Base-by-base conservation (phyloP, 2,888 invertebrate species). In the Gymnoscelis rufifasciata region DNA sequence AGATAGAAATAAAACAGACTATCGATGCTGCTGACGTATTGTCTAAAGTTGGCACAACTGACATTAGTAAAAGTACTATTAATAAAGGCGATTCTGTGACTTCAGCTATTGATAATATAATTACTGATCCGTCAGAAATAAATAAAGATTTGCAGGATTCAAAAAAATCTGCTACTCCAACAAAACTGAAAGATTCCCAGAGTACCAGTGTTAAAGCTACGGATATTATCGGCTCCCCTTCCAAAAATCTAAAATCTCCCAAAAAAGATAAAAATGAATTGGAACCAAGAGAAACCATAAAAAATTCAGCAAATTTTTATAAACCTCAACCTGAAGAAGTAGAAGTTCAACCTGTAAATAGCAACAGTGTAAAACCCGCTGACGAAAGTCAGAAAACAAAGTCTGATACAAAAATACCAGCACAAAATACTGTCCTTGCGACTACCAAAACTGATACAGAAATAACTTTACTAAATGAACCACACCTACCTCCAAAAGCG, bases 401-500 rank as follows among this genome's bases (percentile, higher is more conserved):
- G n/a, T n/a, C n/a, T n/a, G n/a, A n/a, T n/a, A n/a, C n/a, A n/a
- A n/a, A n/a, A n/a, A n/a, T n/a, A n/a, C n/a, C n/a, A n/a, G n/a
- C 19, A 19, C 19, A 19, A 19, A 3, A 5, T 19, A 3, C 5
- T 3, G 19, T 3, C 8, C 12, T 13, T 35, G 13, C 38, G 13
- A 37, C 12, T 23, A 36, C 45, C 13, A 19, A 38, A 6, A 41
- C 29, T 11, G 43, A 60, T 7, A 52, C 66, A 33, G 68, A 80
- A 63, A 83, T 83, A 62, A 84, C 86, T 13, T 68, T 84, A 38
- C 51, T 80, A 11, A 71, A 79, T 57, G 78, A 78, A 39, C 64
- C 68, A 3, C 59, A 60, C 38, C 47, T 67, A 38, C 52, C 64
- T 7, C 37, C 58, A 12, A 61, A 60, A 51, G 64, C 69, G 4